These are phyloP conservation scores for Caenorhabditis sinica DNA, from an alignment of 2,888 invertebrate genomes.

Conservation along the genomic window DNA sequence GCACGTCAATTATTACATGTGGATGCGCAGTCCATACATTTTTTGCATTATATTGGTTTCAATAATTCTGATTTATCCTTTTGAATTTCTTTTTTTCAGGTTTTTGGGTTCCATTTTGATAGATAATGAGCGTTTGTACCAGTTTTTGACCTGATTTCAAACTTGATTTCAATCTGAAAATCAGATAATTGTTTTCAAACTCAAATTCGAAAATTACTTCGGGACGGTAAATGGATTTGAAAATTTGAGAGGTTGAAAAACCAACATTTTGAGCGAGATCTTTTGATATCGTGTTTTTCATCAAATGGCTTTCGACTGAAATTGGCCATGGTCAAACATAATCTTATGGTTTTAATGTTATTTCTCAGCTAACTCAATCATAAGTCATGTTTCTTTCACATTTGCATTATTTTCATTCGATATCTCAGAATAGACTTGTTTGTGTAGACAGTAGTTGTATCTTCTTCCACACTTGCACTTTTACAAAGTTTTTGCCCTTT, in stretches of 20 bases:
- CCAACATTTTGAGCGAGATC: too few species aligned
- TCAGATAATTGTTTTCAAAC: neutral
- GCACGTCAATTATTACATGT: conserved; percentile 58
- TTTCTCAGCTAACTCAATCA: too few species aligned
- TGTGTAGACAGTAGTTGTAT: neutral
- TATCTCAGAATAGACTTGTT: neutral
- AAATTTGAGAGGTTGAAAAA: too few species aligned
- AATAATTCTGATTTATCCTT: conserved; percentile 29
- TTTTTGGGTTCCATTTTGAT: neutral
- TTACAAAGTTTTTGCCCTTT: conserved; percentile 23
- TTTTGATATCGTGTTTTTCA: too few species aligned
- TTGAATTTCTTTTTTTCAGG: neutral
- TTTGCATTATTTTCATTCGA: neutral
- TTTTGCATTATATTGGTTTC: conserved; percentile 55
- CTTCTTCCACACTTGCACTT: conserved; percentile 30
- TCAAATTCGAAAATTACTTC: conserved; percentile 7
- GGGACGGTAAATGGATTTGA: too few species aligned
- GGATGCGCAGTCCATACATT: conserved; percentile 40
- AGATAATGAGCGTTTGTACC: neutral
- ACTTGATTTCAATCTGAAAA: neutral
- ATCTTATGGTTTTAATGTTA: too few species aligned
- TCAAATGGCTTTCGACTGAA: too few species aligned
- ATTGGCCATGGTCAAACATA: too few species aligned
- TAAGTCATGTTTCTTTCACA: too few species aligned
- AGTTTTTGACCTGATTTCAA: neutral